A percentile compares a stretch with the other conserved stretches of the same genome.
Conservation (phyloP, 2,797 vertebrate genomes). For the Zenarchopterus dispar region DNA sequence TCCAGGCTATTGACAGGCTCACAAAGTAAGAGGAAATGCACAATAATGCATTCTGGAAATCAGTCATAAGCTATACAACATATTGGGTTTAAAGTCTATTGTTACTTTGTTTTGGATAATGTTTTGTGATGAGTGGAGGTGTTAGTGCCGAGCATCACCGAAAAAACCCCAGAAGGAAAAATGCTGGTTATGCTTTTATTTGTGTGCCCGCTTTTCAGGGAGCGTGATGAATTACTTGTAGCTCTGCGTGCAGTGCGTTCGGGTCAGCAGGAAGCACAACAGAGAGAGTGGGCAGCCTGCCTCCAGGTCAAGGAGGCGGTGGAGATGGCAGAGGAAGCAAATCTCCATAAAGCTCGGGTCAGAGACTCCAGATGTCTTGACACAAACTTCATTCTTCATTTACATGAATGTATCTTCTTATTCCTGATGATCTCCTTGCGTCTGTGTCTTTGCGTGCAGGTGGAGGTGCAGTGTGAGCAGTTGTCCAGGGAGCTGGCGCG, state of each 20-base stretch:
- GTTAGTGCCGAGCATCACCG: no score
- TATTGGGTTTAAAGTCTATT: not conserved
- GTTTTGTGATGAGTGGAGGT: no score
- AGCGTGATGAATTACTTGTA: conserved; percentile 89
- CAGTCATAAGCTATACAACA: not conserved
- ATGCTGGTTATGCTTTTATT: not conserved
- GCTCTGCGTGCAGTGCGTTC: conserved; percentile 81
- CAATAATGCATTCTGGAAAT: not conserved
- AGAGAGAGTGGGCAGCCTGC: conserved; percentile 87
- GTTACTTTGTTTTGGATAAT: no score
- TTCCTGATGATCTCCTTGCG: not conserved
- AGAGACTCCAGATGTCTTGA: conserved; percentile 17
- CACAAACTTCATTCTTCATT: not conserved
- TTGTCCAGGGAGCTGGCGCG: conserved; percentile 86
- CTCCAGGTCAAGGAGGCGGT: conserved; percentile 91
- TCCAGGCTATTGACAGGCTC: conserved; percentile 88
- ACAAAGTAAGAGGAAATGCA: conserved; percentile 83
- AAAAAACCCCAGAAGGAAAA: not conserved
- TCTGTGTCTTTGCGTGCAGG: conserved; percentile 70
- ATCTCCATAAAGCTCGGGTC: conserved; percentile 88
- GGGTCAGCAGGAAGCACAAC: conserved; percentile 84
- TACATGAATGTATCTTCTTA: not conserved
- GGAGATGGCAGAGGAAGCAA: conserved; percentile 91
- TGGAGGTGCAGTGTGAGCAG: conserved; percentile 88
- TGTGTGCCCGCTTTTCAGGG: conserved; percentile 75